Conservation (phyloP, 2,113 vertebrate species). For the Neodon shergylaensis region DNA sequence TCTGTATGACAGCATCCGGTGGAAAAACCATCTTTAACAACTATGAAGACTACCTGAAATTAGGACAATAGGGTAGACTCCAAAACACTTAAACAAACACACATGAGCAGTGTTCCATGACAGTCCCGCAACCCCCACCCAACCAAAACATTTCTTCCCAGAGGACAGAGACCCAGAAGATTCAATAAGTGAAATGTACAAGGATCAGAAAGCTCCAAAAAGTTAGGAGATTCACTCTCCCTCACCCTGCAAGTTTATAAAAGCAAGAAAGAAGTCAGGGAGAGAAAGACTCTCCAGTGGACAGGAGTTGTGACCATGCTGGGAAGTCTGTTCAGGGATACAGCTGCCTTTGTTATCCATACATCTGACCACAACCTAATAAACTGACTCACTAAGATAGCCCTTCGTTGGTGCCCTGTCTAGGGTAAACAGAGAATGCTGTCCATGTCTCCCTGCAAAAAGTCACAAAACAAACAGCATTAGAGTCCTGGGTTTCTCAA, state of each 20-base stretch:
- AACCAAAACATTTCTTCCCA: neutral
- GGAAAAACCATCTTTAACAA: conserved; percentile 47
- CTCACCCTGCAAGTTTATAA: neutral
- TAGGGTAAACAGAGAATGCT: neutral
- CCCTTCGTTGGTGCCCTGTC: neutral
- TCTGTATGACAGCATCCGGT: neutral
- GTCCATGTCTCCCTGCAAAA: neutral
- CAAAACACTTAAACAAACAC: conserved; percentile 7
- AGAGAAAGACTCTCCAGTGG: neutral
- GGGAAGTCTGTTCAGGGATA: neutral
- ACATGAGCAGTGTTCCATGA: too few species aligned
- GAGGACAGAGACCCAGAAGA: neutral
- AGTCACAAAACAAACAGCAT: neutral
- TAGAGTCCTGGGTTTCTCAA: conserved; percentile 50
- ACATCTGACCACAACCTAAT: neutral
- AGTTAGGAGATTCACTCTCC: neutral
- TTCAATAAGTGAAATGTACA: neutral
- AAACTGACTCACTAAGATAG: neutral
- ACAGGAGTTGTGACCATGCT: neutral
- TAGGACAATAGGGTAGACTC: conserved; percentile 3
- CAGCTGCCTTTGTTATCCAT: neutral
- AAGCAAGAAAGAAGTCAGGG: neutral
- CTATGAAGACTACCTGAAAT: conserved; percentile 48
- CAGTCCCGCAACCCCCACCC: neutral
- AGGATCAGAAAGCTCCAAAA: neutral